phyloP scores from a whole-genome alignment of 2,888 invertebrate genomes.

The Limnephilus marmoratus region DNA sequence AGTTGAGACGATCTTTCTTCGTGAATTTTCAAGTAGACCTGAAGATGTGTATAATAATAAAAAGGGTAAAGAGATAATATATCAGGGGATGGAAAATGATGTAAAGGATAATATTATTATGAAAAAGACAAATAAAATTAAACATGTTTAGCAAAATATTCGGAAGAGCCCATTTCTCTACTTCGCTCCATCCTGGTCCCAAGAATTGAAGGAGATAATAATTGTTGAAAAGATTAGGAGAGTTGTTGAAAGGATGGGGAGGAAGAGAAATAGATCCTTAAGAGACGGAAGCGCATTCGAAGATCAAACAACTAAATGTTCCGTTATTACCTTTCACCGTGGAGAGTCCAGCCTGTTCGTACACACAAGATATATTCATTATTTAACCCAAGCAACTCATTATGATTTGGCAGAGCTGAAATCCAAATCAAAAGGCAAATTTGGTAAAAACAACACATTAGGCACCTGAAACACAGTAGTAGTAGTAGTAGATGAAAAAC shows the following conservation, averaged over 20 bases:
- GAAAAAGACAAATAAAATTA: slow-evolving; percentile 21
- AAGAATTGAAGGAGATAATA: neutral
- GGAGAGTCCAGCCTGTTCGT: slow-evolving; percentile 13
- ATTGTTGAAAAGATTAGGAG: neutral
- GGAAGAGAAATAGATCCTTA: slow-evolving; percentile 36
- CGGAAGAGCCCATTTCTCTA: slow-evolving; percentile 37
- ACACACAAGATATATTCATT: slow-evolving; percentile 5
- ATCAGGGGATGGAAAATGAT: slow-evolving; percentile 6
- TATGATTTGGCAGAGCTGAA: slow-evolving; percentile 40
- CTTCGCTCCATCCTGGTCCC: neutral
- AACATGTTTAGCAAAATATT: slow-evolving; percentile 39
- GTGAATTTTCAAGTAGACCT: neutral
- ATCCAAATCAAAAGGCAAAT: slow-evolving; percentile 33
- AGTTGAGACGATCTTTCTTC: neutral
- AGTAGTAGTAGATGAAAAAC: neutral
- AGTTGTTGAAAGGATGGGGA: neutral
- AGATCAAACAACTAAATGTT: slow-evolving; percentile 47
- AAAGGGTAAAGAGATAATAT: neutral
- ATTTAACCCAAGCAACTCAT: slow-evolving; percentile 39
- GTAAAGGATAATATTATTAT: neutral
- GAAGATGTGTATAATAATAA: slow-evolving; percentile 20
- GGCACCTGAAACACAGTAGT: neutral
- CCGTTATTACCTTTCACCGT: slow-evolving; percentile 41
- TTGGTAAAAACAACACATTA: slow-evolving; percentile 19
- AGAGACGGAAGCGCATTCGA: slow-evolving; percentile 43